Base-by-base conservation (phyloP, 2,113 vertebrate species). In the Polypterus senegalus region DNA sequence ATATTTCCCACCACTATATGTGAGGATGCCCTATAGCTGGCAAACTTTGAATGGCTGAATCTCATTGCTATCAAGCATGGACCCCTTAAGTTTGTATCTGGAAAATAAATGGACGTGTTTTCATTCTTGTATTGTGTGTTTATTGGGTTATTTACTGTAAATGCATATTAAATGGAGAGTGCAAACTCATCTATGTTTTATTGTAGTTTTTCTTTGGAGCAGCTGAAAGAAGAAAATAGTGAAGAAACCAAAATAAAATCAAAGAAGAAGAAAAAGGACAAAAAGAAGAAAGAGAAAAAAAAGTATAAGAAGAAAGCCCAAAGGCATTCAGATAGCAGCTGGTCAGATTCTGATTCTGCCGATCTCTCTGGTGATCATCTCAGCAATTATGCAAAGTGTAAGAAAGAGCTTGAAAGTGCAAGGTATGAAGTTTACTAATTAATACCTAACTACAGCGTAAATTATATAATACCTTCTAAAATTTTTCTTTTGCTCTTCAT, bases 261-360 rank as follows among this genome's bases (percentile, higher is more conserved):
- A 9, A 81, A 79, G 65, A 82, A 80, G 74, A 92, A 78, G 64
- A 89, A 81, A 58, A 86, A 72, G 53, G 80, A 83, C 63, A 79
- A 81, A 73, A 93, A 86, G 68, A 85, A 85, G 63, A 90, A 73
- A 68, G 88, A 83, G 44, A 91, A 83, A 60, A 89, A 80, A 70
- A 89, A 86, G 46, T 85, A 87, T 61, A 87, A 79, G 56, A 87
- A 79, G 66, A 87, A 73, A 66, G 78, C 48, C 1, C 71, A 46
- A 59, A 80, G 71, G 3, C 74, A 61, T 45, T 78, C 79, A 0
- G 78, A 77, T 6, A 83, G 76, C 71, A 84, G 80, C 0, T 81
- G 77, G 0, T 85, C 77, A 0, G 88, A 86, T 5, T 73, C 75
- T 3, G 86, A 87, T 27, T 67, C 73, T 27, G 27, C 27, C 0